Evolutionary conservation across 2,797 vertebrate species (phyloP).

Genomic region (Apogon hyalosoma): DNA sequence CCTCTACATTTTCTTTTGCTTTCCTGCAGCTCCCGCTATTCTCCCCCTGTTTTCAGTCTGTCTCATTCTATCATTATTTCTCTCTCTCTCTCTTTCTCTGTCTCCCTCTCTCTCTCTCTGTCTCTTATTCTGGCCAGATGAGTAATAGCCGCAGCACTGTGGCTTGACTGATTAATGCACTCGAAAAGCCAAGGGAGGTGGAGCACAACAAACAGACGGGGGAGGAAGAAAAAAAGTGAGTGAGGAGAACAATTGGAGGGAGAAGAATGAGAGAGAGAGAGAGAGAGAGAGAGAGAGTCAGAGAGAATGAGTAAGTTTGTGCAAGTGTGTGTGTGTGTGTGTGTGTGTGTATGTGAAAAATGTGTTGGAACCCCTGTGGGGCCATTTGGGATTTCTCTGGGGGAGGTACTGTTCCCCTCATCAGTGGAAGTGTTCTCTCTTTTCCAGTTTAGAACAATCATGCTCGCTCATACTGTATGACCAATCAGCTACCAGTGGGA

Average conservation of each 20-base stretch:
- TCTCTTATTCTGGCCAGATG: conserved; percentile 76
- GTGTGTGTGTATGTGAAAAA: conserved; percentile 8
- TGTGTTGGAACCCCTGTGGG: conserved; percentile 28
- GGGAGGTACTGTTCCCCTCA: conserved; percentile 57
- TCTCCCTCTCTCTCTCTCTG: conserved; percentile 16
- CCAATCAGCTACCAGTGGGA: conserved; percentile 58
- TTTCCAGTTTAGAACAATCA: conserved; percentile 62
- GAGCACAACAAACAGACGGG: conserved; percentile 78
- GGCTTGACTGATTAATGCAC: conserved; percentile 84
- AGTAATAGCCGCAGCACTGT: conserved; percentile 76
- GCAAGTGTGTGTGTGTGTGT: not conserved
- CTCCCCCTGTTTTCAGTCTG: conserved; percentile 13
- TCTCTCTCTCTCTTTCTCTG: conserved; percentile 31
- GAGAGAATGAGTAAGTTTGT: not conserved
- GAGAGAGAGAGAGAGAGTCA: not conserved
- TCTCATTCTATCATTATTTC: conserved; percentile 50
- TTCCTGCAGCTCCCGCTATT: conserved; percentile 33
- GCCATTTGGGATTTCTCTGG: conserved; percentile 48
- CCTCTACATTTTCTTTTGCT: conserved; percentile 43
- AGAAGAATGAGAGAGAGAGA: conserved; percentile 26
- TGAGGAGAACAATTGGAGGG: conserved; percentile 41
- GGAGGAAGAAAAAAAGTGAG: conserved; percentile 46
- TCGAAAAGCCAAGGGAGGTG: conserved; percentile 75
- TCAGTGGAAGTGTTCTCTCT: conserved; percentile 63
- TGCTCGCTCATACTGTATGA: conserved; percentile 34